These are phyloP conservation scores for Alaudala cheleensis DNA, from an alignment of 2,113 vertebrate genomes.

Conservation along the genomic window DNA sequence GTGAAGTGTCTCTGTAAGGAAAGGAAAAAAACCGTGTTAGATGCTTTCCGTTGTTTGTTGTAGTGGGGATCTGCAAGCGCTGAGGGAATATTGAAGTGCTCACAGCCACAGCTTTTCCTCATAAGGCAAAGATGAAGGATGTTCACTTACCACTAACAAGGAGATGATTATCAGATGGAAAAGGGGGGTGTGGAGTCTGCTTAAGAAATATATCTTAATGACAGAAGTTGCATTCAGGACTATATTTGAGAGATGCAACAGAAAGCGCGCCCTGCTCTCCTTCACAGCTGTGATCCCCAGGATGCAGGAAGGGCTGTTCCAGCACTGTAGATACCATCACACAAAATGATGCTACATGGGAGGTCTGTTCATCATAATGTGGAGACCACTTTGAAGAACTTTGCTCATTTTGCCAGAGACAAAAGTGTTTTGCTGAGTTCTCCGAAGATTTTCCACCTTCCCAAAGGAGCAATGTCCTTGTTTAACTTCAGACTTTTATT, in stretches of 20 bases:
- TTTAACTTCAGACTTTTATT: not conserved
- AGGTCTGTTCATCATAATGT: constrained; percentile 34
- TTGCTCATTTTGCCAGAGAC: not conserved
- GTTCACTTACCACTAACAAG: constrained; percentile 67
- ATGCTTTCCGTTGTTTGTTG: constrained; percentile 58
- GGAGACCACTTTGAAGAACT: not conserved
- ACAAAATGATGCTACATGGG: not conserved
- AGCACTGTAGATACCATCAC: not conserved
- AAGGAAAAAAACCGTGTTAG: constrained; percentile 12
- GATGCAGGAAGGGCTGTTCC: constrained; percentile 15
- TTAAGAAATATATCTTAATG: constrained; percentile 64
- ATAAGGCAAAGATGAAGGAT: constrained; percentile 72
- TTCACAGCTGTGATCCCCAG: constrained; percentile 2
- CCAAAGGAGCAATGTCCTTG: not conserved
- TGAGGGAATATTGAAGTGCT: constrained; percentile 52
- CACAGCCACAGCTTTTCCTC: constrained; percentile 53
- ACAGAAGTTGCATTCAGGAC: constrained; percentile 34
- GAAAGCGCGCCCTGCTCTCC: not conserved
- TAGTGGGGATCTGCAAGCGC: constrained; percentile 56
- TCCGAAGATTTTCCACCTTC: not conserved
- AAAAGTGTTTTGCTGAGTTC: not conserved
- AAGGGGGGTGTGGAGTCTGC: constrained; percentile 57
- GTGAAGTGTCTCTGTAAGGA: constrained; percentile 51
- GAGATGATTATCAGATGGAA: constrained; percentile 72
- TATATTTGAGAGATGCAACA: constrained; percentile 27